Percentiles rank a stretch among this genome's conserved stretches.
Conservation (phyloP, 2,888 invertebrate genomes). For the Melitaea athalia region DNA sequence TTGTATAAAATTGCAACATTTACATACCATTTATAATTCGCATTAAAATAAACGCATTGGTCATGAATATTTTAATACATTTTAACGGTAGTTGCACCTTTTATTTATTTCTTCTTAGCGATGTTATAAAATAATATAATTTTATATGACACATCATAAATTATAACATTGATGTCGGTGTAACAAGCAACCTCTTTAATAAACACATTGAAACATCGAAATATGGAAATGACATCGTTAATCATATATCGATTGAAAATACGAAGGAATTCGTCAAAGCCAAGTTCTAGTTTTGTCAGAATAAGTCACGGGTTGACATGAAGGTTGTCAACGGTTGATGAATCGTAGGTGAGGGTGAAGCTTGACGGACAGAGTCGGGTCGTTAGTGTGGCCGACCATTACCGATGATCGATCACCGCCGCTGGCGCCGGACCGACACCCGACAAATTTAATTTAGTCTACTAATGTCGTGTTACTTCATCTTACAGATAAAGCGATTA, state of each 20-base stretch:
- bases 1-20: conserved; percentile 25
- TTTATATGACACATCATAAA: conserved; percentile 4
- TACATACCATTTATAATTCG: conserved; percentile 21
- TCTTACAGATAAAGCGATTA: conserved; percentile 56
- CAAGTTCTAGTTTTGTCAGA: conserved; percentile 40
- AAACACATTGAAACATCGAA: conserved; percentile 1
- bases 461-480: conserved; percentile 61
- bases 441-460: conserved; percentile 79
- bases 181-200: conserved; percentile 5
- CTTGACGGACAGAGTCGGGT: conserved; percentile 57
- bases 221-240: conserved; percentile 11
- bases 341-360: conserved; percentile 40
- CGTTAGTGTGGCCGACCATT: conserved; percentile 73
- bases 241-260: conserved; percentile 11
- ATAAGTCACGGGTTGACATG: conserved; percentile 41
- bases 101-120: neutral
- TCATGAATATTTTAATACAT: conserved; percentile 5
- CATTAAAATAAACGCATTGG: conserved; percentile 9
- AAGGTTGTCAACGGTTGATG: conserved; percentile 47
- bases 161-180: neutral
- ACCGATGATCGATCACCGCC: conserved; percentile 75
- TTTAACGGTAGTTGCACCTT: conserved; percentile 5
- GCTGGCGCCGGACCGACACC: conserved; percentile 67
- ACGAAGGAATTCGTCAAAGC: conserved; percentile 28
- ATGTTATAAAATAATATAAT: neutral